Conservation (phyloP, 2,113 vertebrate species). For the Cyanocitta stelleri region DNA sequence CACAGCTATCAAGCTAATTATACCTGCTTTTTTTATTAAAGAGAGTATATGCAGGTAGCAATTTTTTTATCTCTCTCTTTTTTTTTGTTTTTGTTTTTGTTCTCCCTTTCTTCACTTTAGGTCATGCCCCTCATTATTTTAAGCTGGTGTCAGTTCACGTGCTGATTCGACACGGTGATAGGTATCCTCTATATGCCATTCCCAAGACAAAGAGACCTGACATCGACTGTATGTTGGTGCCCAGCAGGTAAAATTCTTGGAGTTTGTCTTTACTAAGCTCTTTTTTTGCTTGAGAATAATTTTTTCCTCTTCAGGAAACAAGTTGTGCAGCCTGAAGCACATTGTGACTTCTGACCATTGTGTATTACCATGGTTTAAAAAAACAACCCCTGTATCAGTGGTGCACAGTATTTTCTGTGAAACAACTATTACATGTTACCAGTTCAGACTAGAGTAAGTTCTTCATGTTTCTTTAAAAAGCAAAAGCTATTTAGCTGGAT, state of each 20-base stretch:
- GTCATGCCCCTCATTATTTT: constrained; percentile 91
- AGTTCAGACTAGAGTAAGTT: neutral
- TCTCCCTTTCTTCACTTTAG: constrained; percentile 47
- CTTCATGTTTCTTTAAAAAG: neutral
- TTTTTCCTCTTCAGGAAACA: neutral
- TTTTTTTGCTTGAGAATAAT: neutral
- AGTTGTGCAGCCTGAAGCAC: neutral
- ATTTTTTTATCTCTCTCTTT: neutral
- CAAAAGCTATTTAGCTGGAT: neutral
- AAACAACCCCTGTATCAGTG: rapidly evolving
- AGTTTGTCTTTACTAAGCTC: neutral
- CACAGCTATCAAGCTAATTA: neutral
- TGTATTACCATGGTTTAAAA: neutral
- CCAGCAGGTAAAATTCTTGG: constrained; percentile 76
- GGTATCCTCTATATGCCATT: constrained; percentile 92
- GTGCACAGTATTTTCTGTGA: neutral
- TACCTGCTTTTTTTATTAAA: neutral
- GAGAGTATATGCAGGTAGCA: neutral
- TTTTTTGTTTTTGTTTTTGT: neutral
- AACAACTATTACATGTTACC: neutral
- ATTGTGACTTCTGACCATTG: neutral
- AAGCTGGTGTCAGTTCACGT: constrained; percentile 90
- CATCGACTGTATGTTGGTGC: constrained; percentile 88
- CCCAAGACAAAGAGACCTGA: constrained; percentile 92
- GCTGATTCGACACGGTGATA: constrained; percentile 94